phyloP scores from a whole-genome alignment of 2,888 invertebrate species.

The Labia minor region DNA sequence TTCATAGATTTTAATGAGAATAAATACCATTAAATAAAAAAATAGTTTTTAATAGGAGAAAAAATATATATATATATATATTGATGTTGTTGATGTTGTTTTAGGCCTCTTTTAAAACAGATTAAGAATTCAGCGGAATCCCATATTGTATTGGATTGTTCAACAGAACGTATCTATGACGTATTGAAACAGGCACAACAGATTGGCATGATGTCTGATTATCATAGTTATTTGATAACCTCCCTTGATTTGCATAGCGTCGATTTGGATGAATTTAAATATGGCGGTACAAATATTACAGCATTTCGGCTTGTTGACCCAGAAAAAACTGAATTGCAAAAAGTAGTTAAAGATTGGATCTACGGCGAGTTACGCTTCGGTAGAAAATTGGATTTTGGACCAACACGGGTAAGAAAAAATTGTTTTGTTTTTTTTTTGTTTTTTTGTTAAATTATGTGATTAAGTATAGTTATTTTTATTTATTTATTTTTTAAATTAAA shows the following conservation, averaged over 20 bases:
- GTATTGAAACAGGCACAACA: conserved; percentile 89
- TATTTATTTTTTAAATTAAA: no score
- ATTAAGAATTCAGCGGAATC: conserved; percentile 86
- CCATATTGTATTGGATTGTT: conserved; percentile 81
- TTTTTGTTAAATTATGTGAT: no score
- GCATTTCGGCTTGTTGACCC: conserved; percentile 84
- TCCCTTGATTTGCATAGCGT: conserved; percentile 85
- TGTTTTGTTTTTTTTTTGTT: no score
- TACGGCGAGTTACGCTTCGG: conserved; percentile 59
- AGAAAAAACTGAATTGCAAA: conserved; percentile 63
- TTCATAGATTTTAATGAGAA: no score
- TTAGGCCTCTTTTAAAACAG: conserved; percentile 76
- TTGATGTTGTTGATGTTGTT: conserved; percentile 27
- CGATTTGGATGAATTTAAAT: conserved; percentile 85
- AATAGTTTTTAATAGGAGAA: no score
- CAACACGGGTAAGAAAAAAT: conserved; percentile 48
- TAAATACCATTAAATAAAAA: no score
- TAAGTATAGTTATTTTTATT: no score
- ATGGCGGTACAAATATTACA: conserved; percentile 91
- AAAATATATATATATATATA: no score
- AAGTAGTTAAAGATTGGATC: conserved; percentile 69
- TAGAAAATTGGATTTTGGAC: conserved; percentile 48
- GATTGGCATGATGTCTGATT: conserved; percentile 94
- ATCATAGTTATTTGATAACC: conserved; percentile 87
- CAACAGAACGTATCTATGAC: conserved; percentile 72